phyloP scores from a whole-genome alignment of 2,797 vertebrate genomes.

The Sebastes baramenuke region DNA sequence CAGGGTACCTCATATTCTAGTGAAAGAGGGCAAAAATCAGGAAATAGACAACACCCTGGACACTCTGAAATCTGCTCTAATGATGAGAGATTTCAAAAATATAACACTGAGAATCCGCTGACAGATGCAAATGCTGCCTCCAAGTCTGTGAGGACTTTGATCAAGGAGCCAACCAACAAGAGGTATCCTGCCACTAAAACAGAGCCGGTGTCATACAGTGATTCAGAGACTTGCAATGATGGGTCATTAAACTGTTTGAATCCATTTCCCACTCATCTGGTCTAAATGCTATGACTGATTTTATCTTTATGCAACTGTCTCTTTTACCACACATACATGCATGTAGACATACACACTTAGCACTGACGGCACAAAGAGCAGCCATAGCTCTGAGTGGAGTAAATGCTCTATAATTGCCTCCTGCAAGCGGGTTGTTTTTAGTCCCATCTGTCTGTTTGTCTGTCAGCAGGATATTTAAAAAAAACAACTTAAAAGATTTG shows the following conservation, averaged over 20 bases:
- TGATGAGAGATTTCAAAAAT: neutral
- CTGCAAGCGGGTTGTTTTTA: neutral
- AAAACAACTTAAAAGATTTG: neutral
- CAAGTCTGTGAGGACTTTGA: neutral
- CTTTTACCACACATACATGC: neutral
- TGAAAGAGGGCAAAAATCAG: neutral
- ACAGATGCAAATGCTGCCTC: neutral
- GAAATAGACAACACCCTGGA: neutral
- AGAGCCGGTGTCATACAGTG: neutral
- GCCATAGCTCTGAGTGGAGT: slow-evolving; percentile 1
- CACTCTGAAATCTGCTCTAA: neutral
- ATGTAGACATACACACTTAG: neutral
- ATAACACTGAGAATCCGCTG: neutral
- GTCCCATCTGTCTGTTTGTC: neutral
- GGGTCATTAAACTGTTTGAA: neutral
- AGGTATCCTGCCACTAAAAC: neutral
- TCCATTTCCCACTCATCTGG: neutral
- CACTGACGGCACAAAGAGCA: slow-evolving; percentile 24
- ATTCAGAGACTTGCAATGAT: neutral
- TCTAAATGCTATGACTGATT: neutral
- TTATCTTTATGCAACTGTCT: slow-evolving; percentile 7
- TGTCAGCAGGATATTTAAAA: neutral
- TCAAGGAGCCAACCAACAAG: neutral
- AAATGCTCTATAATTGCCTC: slow-evolving; percentile 23
- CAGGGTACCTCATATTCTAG: neutral